Base-by-base conservation (phyloP, 2,113 vertebrate species). In the Eulacestoma nigropectus region DNA sequence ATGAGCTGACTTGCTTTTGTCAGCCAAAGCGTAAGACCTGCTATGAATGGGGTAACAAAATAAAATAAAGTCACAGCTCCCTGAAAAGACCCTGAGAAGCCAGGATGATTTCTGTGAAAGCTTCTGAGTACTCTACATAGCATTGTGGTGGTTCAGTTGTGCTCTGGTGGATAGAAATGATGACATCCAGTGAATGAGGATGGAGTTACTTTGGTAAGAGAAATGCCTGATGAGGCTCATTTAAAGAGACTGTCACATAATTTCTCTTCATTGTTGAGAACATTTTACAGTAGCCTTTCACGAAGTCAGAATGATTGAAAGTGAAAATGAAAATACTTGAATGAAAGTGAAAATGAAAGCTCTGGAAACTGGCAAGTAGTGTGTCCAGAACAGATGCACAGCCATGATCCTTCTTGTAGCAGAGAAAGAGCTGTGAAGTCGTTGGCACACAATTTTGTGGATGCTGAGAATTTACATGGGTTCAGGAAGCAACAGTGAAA, bases 341-440 rank as follows among this genome's bases (percentile, higher is more conserved):
- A 62, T 76, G 53, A 89, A 83, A 55, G 30, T 60, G n/a, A 59
- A 69, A 60, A 52, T 35, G 26, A 55, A 74, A 83, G 42, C 39
- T 47, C 35, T 84, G 72, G 35, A 78, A 89, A 68, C 2, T 42
- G 46, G 30, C 19, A 65, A 26, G 32, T 29, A 29, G 9, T 59
- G 20, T 49, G 41, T 81, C 29, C 18, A 32, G 55, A 80, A 74
- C 13, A 81, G 50, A 39, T 1, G 5, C 16, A 63, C 0, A 8
- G 23, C 12, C 0, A 0, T 10, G 8, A 65, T 62, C n/a, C 21
- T 68, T 57, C 42, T 20, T 53, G 39, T 44, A 74, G 46, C n/a
- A 75, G 29, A 56, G n/a, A 70, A 50, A 44, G 19, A 74, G 37
- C 69, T 74, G 22, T 35, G 9, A 57, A 82, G 21, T 68, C 18